These are phyloP conservation scores for Pachycephala philippinensis DNA, from an alignment of 2,113 vertebrate species.

Conservation along the genomic window DNA sequence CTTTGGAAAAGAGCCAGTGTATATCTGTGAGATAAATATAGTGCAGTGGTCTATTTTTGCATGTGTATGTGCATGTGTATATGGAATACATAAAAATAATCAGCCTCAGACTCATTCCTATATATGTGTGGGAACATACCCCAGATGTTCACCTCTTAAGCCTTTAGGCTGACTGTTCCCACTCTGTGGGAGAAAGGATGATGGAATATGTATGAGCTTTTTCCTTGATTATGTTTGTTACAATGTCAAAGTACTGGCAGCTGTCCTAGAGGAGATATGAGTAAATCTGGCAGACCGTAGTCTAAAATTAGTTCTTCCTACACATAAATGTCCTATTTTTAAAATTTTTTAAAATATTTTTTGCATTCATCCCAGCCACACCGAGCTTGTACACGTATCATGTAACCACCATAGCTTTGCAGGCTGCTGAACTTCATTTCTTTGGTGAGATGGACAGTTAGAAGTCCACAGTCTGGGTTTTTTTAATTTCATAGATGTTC, in stretches of 20 bases:
- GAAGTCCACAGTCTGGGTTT: accelerated
- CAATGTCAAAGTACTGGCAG: slow-evolving; percentile 21
- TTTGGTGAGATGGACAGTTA: neutral
- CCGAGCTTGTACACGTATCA: neutral
- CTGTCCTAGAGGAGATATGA: neutral
- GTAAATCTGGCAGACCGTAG: slow-evolving; percentile 2
- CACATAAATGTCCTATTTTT: neutral
- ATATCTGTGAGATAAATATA: neutral
- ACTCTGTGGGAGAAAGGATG: neutral
- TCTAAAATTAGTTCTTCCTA: slow-evolving; percentile 21
- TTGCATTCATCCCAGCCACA: neutral
- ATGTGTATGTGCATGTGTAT: accelerated
- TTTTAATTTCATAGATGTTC: neutral
- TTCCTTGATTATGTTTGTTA: neutral
- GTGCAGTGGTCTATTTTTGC: neutral
- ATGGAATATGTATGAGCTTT: neutral
- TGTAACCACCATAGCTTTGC: neutral
- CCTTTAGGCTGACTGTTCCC: neutral
- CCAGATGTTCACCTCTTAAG: neutral
- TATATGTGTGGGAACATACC: neutral
- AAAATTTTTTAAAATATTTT: neutral
- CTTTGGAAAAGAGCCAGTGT: neutral
- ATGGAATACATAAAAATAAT: neutral
- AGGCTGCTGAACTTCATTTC: neutral
- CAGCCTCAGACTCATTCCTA: neutral